Conservation (phyloP, 2,888 invertebrate species). For the Micoletzkya japonica region DNA sequence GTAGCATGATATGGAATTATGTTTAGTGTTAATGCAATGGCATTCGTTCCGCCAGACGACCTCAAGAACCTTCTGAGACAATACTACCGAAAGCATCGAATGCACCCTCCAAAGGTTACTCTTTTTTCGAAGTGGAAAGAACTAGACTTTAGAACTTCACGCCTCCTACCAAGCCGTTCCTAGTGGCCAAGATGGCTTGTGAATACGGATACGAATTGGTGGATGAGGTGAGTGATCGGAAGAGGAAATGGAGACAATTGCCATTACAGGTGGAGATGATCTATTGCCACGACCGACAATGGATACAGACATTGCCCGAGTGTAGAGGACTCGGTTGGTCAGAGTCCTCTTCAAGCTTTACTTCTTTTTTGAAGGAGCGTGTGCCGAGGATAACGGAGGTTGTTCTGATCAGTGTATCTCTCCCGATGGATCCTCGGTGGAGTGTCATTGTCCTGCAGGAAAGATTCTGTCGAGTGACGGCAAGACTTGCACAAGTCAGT, state of each 20-base stretch:
- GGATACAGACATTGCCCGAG: conserved; percentile 57
- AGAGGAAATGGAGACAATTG: background rate
- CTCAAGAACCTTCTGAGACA: conserved; percentile 59
- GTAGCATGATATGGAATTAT: background rate
- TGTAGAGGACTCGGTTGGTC: conserved; percentile 55
- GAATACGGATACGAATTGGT: conserved; percentile 61
- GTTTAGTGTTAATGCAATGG: conserved; percentile 63
- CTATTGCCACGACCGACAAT: conserved; percentile 59
- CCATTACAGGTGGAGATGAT: conserved; percentile 46
- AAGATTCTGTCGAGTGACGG: conserved; percentile 54
- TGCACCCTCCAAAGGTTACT: conserved; percentile 46
- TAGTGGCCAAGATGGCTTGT: conserved; percentile 63
- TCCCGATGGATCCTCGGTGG: conserved; percentile 51
- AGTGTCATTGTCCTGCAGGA: conserved; percentile 61
- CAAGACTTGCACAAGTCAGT: conserved; percentile 59
- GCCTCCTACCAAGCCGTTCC: conserved; percentile 43
- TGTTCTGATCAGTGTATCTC: conserved; percentile 59
- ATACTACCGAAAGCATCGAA: conserved; percentile 60
- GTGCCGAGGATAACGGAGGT: conserved; percentile 59
- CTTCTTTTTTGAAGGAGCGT: conserved; percentile 51
- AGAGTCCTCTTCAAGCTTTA: background rate
- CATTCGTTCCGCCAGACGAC: conserved; percentile 62
- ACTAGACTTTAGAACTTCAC: conserved; percentile 24
- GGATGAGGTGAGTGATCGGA: conserved; percentile 50
- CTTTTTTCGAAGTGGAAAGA: background rate